These are phyloP conservation scores for Vireo griseus DNA, from an alignment of 2,797 vertebrate genomes.

Conservation along the genomic window DNA sequence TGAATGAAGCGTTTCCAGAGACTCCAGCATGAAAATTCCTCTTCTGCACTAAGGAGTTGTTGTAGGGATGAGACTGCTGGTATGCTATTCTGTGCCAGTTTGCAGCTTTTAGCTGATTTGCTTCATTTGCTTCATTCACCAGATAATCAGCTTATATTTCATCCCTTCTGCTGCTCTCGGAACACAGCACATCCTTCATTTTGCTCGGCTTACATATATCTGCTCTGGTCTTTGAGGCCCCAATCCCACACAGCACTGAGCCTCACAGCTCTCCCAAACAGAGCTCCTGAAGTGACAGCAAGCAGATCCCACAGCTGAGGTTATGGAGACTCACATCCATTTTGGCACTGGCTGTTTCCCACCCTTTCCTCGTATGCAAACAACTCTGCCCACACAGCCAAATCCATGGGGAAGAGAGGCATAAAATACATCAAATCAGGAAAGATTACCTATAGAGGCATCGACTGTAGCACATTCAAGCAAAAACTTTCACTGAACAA, in stretches of 20 bases:
- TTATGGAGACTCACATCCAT: background rate
- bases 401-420: background rate
- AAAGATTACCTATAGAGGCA: background rate
- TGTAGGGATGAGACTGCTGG: background rate
- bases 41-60: background rate
- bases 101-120: constrained; percentile 11
- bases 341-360: background rate
- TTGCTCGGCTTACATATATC: background rate
- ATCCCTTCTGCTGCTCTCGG: background rate
- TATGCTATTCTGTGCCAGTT: background rate
- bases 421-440: background rate
- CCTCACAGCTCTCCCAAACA: accelerated
- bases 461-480: background rate
- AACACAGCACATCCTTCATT: background rate
- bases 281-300: accelerated
- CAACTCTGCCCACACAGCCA: accelerated
- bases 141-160: constrained; percentile 9
- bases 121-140: background rate
- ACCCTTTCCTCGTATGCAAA: background rate
- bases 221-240: background rate
- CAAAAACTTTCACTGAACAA: background rate
- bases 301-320: background rate
- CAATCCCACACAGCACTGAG: background rate
- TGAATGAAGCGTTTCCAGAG: background rate
- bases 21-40: background rate